Percentiles rank a stretch among this genome's conserved stretches.
Conservation (phyloP, 2,113 vertebrate species). For the Scartelaos histophorus region DNA sequence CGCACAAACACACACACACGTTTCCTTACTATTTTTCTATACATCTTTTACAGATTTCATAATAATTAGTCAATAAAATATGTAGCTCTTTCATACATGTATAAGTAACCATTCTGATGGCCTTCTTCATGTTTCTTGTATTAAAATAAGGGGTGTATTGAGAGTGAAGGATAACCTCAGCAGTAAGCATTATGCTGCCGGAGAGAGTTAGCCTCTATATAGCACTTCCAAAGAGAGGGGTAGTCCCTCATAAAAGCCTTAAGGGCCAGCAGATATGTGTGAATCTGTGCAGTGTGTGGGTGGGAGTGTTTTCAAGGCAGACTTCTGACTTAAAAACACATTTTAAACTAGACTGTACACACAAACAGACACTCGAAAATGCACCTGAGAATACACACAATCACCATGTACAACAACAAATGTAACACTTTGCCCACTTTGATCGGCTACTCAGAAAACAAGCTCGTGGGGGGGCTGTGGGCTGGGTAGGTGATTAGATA, state of each 20-base stretch:
- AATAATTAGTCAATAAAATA: slow-evolving; percentile 20
- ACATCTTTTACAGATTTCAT: slow-evolving; percentile 25
- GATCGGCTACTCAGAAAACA: slow-evolving; percentile 63
- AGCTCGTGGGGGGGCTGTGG: slow-evolving; percentile 10
- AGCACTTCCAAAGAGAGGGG: slow-evolving; percentile 70
- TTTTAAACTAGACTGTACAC: slow-evolving; percentile 42
- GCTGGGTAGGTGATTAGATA: slow-evolving; percentile 16
- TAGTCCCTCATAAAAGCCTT: slow-evolving; percentile 57
- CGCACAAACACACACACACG: slow-evolving; percentile 10
- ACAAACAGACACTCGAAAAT: slow-evolving; percentile 28
- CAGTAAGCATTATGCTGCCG: slow-evolving; percentile 50
- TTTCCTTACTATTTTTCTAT: slow-evolving; percentile 15
- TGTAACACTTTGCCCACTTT: slow-evolving; percentile 63
- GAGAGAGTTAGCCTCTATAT: slow-evolving; percentile 66
- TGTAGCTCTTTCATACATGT: slow-evolving; percentile 27
- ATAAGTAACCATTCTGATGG: slow-evolving; percentile 20
- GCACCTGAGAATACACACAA: slow-evolving; percentile 61
- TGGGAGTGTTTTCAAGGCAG: slow-evolving; percentile 50
- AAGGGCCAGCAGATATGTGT: slow-evolving; percentile 44
- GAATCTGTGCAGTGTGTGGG: slow-evolving; percentile 45
- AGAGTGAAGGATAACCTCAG: slow-evolving; percentile 42
- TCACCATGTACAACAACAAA: slow-evolving; percentile 60
- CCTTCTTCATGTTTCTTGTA: slow-evolving; percentile 45
- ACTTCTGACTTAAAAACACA: slow-evolving; percentile 45
- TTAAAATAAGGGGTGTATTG: slow-evolving; percentile 29